Base-by-base conservation (phyloP, 2,113 vertebrate species). In the Equus przewalskii region DNA sequence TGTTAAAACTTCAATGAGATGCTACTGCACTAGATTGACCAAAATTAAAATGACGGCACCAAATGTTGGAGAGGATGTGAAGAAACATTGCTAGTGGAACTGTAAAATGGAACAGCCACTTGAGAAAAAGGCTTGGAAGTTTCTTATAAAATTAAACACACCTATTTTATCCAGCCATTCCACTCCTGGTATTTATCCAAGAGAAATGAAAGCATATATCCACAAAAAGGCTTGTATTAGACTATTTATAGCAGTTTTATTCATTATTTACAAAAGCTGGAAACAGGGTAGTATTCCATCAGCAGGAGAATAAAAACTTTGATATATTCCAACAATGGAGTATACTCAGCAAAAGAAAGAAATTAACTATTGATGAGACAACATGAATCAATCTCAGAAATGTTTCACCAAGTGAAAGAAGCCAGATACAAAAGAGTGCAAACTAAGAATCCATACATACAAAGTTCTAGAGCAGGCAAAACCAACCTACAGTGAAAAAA, bases 391-490 rank as follows among this genome's bases (percentile, higher is more conserved):
- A 87, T 89, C 67, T 92, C 84, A 87, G 6, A 92, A 92, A 73
- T 58, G 41, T 81, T 92, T 75, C 54, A 69, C 16, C 62, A 78
- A 73, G 67, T 75, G 56, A 69, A 83, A 93, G 51, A 84, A 93
- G n/a, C 60, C 51, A 81, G 69, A 46, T 51, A 60, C 3, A 6
- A 83, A 92, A 78, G 16, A 83, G 3, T 49, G 36, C 44, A 83
- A 19, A 69, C 51, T 49, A 60, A 44, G 78, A 62, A 62, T 83
- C 36, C 84, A 41, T 46, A 22, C 12, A 4, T 14, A 24, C 83
- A 56, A 87, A 64, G 12, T 80, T 95, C 82, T 73, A 60, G 14
- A 83, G 88, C 64, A 94, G 70, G 79, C 46, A 90, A 79, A 85
- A 79, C 41, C 21, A 46, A 72, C 62, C 16, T 4, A 11, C 22